Conservation (phyloP, 2,888 invertebrate species). For the Tetramorium bicarinatum region DNA sequence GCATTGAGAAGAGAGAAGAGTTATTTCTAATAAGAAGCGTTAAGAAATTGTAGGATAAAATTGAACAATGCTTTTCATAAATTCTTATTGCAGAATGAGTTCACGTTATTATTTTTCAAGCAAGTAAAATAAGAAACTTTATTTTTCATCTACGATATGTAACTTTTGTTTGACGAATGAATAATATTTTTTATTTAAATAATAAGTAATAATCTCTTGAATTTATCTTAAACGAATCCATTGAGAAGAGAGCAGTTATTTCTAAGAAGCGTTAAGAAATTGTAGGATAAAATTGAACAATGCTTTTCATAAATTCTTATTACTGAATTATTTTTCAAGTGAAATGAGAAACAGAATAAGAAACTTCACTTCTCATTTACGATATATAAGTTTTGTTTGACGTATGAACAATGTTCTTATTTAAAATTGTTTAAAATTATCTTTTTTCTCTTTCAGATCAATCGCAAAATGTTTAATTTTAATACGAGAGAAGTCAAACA, state of each 20-base stretch:
- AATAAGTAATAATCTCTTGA: too few species aligned
- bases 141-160: too few species aligned
- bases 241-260: too few species aligned
- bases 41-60: not conserved
- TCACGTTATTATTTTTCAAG: not conserved
- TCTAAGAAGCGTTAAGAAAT: too few species aligned
- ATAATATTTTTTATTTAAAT: too few species aligned
- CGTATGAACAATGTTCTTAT: constrained; percentile 13
- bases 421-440: not conserved
- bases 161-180: too few species aligned
- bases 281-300: not conserved
- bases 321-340: not conserved
- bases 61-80: not conserved
- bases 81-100: not conserved
- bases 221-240: too few species aligned
- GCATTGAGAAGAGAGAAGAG: not conserved
- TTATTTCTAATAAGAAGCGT: too few species aligned
- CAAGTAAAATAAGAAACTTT: not conserved
- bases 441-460: not conserved
- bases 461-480: not conserved
- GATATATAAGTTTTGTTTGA: not conserved
- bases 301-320: not conserved
- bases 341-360: too few species aligned
- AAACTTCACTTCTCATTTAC: not conserved
- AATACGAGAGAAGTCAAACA: not conserved